Evolutionary conservation across 2,113 vertebrate genomes (phyloP), one percentile per base, ranked within the genome.

Genomic region (Polypterus senegalus): DNA sequence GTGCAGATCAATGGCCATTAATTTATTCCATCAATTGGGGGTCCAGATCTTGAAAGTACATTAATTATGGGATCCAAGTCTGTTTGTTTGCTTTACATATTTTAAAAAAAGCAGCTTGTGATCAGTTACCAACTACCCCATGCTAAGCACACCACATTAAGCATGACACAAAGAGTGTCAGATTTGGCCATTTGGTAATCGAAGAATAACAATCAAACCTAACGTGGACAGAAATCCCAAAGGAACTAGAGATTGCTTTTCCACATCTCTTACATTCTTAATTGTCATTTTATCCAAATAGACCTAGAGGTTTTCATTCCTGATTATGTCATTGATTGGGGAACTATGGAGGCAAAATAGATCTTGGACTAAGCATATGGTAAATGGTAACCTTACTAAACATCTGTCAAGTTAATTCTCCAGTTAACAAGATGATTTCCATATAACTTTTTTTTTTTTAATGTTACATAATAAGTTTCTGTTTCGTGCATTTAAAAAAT

Each of bases 141-240:
- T 51, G 7, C 60, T 52, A 43, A 65, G 57, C 61, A 55, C 54
- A 49, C 59, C 58, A 59, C 55, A 59, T 65, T 65, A 62, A 62
- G 57, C 55, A 47, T 11, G 60, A 67, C 66, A 67, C 66, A 43
- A 43, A 47, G 61, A 7, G 61, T 3, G 46, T 66, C 61, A 49
- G 60, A 63, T 47, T 67, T 59, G 64, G 61, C 58, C 71, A 69
- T 69, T 60, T 73, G 69, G 69, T 67, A 73, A 73, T 70, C 71
- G 68, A 66, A 49, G 43, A 61, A 57, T 61, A 52, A 48, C 63
- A 61, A 70, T 70, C 61, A 46, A 43, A 53, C 60, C 49, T 61
- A 48, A 49, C 43, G 51, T 45, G 9, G 60, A 49, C 5, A 11
- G 9, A 27, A 43, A 46, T 52, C 47, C n/a, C 49, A 47, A 11